These are phyloP conservation scores for Pteromalus puparum DNA, from an alignment of 1,140 invertebrate species.

Conservation along the genomic window DNA sequence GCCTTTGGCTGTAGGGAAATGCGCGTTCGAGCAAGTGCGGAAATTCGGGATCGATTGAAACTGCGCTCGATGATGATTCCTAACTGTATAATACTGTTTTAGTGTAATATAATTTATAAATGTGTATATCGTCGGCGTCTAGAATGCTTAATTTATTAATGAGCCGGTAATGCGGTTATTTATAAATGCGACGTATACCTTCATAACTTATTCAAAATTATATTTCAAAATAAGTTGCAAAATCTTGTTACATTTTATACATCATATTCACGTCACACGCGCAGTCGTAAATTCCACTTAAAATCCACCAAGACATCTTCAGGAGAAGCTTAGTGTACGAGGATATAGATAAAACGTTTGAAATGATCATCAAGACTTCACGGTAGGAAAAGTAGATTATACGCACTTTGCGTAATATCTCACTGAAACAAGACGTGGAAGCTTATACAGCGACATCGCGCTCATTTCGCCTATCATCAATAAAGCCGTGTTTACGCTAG, in stretches of 20 bases:
- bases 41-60: background rate
- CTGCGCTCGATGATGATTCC: too few relatives aligned
- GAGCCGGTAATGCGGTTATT: background rate
- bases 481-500: conserved; percentile 11
- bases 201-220: background rate
- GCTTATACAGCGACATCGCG: background rate
- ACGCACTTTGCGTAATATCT: background rate
- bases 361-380: background rate
- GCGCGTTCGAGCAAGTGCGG: background rate
- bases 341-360: background rate
- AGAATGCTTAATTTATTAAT: background rate
- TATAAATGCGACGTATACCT: background rate
- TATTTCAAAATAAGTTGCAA: background rate
- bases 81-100: too few relatives aligned
- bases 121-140: too few relatives aligned
- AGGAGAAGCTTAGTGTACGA: background rate
- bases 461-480: background rate
- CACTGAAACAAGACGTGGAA: background rate
- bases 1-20: background rate
- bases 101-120: too few relatives aligned
- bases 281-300: background rate
- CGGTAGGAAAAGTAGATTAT: conserved; percentile 7
- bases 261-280: background rate
- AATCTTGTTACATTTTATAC: background rate
- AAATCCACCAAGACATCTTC: background rate